Base-by-base conservation (phyloP, 2,888 invertebrate genomes). In the Ormyrus rosae region DNA sequence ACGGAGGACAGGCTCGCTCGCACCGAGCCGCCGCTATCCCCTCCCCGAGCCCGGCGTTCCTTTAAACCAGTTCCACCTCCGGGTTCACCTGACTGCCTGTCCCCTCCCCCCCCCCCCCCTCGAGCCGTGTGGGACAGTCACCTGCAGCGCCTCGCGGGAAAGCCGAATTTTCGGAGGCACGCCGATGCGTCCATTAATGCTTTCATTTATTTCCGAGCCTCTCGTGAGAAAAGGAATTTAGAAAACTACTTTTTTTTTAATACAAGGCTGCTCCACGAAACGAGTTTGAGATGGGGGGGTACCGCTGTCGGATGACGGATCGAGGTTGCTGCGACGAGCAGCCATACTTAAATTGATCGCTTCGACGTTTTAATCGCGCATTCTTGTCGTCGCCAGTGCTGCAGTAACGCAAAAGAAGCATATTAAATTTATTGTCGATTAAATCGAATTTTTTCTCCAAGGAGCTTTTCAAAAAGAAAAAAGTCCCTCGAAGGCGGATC, bases 31-130 rank as follows among this genome's bases (percentile, higher is more conserved):
- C 46, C 53, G 61, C 68, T 48, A 55, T 53, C 72, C 63, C 68
- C 60, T 46, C 69, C 13, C n/a, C 46, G 4, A 34, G 10, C 46
- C 58, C 65, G 63, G 74, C 81, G 75, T 74, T 78, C 79, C 82
- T 81, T 77, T 82, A 85, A 85, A 84, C 85, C 83, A 84, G 84
- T 84, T 83, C 61, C 82, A 82, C 80, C 83, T 77, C 82, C 82
- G 82, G 83, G 78, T 81, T 82, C 84, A 84, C 85, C 84, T 84
- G 84, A 80, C 71, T 78, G 69, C 80, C 64, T 79, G 74, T 81
- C 51, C 9, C 46, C 53, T 65, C 51, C 48, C 51, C 70, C 64
- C 56, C 46, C 48, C 63, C 50, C 7, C 56, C 19, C 67, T 48
- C 68, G 13, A 34, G 34, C 34, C 72, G 34, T 8, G 7, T 50